Conservation (phyloP, 2,888 invertebrate genomes). For the Perithous albicinctus region DNA sequence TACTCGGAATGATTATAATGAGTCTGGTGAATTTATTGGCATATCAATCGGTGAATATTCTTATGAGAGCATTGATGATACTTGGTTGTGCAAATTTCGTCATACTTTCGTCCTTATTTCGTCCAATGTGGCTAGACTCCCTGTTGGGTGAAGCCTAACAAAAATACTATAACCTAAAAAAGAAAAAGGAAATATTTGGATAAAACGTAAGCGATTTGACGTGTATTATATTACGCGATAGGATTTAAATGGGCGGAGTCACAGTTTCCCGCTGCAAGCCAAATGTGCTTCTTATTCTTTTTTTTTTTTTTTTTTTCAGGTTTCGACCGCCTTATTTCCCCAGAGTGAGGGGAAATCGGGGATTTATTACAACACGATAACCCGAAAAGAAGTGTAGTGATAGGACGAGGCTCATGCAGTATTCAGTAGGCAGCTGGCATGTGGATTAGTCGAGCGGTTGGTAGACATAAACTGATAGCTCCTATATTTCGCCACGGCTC, state of each 20-base stretch:
- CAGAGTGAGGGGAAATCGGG: neutral
- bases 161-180: too few relatives aligned
- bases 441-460: conserved; percentile 62
- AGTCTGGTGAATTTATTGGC: conserved; percentile 71
- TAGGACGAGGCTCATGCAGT: conserved; percentile 5
- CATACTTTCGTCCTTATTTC: too few relatives aligned
- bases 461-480: conserved; percentile 41
- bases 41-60: conserved; percentile 70
- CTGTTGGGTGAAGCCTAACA: too few relatives aligned
- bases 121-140: too few relatives aligned
- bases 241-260: neutral
- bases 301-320: neutral
- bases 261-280: conserved; percentile 11
- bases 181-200: too few relatives aligned
- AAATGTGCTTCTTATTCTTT: too few relatives aligned
- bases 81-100: conserved; percentile 65
- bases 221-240: too few relatives aligned
- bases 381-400: neutral
- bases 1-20: conserved; percentile 69
- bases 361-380: neutral
- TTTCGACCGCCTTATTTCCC: neutral
- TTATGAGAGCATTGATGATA: conserved; percentile 70
- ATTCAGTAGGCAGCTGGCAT: conserved; percentile 46
- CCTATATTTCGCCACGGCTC: conserved; percentile 12
- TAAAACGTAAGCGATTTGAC: conserved; percentile 57